Base-by-base conservation (phyloP, 1,140 invertebrate species). In the Platyscapa corneri region DNA sequence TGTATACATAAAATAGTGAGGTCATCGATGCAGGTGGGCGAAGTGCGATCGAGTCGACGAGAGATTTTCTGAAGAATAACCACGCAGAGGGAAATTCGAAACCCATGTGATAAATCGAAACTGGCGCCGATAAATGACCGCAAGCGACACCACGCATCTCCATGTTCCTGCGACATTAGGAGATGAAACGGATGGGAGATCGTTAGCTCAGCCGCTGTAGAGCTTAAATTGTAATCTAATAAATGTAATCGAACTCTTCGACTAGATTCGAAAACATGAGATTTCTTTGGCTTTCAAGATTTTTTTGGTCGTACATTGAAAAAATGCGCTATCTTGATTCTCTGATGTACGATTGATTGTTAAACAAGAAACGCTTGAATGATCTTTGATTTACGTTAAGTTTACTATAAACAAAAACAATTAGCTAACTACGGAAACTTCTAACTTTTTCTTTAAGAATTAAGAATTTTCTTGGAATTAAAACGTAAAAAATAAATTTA, bases 181-280 rank as follows among this genome's bases (percentile, higher is more conserved):
- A 75, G 37, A 74, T 37, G 0, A 30, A 27, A 34, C 1, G 27
- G 27, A 81, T 27, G 16, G 60, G n/a, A 6, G n/a, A 70, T 79
- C 60, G 67, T 64, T 85, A 39, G 16, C 18, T 6, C 0, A 34
- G 53, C 30, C 64, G 75, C 56, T 30, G 75, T 56, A 56, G 72
- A 10, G 56, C 60, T 86, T 49, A 23, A 81, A 81, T 82, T 60
- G 64, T 84, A 75, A 83, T 83, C 81, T 79, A 86, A 86, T 65
- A 75, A 86, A 80, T 87, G 65, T 82, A 82, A 87, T 82, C 76
- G 32, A 82, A 65, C 70, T 49, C 76, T 81, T 0, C 32, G 34
- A 39, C 32, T 78, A 79, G 39, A 76, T 78, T 72, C 80, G 56
- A 83, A 82, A 78, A 82, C 70, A 53, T 75, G 49, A 60, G 81